Conservation (phyloP, 2,113 vertebrate genomes). For the Laterallus jamaicensis region DNA sequence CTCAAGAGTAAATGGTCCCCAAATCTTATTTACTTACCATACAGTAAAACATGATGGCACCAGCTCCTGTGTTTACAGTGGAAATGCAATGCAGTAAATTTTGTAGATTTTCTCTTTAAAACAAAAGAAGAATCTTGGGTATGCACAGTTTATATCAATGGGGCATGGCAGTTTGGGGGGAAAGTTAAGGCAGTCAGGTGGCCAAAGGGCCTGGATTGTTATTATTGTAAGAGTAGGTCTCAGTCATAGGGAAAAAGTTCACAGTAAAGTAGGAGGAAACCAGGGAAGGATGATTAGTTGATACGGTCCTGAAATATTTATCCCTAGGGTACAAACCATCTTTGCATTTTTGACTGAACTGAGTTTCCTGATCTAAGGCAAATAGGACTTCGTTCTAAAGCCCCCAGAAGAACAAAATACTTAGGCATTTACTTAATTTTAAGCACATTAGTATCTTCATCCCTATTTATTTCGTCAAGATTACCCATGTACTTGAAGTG, state of each 20-base stretch:
- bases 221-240: constrained; percentile 29
- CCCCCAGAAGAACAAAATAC: not conserved
- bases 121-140: constrained; percentile 62
- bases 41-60: constrained; percentile 68
- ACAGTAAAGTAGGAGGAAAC: constrained; percentile 40
- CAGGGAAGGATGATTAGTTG: constrained; percentile 34
- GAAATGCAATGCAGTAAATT: constrained; percentile 81
- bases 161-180: not conserved
- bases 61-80: constrained; percentile 73
- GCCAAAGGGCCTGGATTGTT: constrained; percentile 22
- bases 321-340: not conserved
- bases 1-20: not conserved
- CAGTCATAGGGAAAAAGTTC: constrained; percentile 2
- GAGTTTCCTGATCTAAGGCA: not conserved
- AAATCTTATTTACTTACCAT: constrained; percentile 69
- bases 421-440: not conserved
- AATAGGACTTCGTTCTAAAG: constrained; percentile 8
- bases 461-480: constrained; percentile 18
- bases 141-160: constrained; percentile 28
- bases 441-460: constrained; percentile 9
- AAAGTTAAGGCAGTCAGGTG: constrained; percentile 56
- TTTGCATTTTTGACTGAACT: not conserved
- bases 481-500: not conserved
- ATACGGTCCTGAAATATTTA: constrained; percentile 4
- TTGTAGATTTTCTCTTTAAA: constrained; percentile 63